phyloP scores from a whole-genome alignment of 2,797 vertebrate species.

The Ispidina lecontei region DNA sequence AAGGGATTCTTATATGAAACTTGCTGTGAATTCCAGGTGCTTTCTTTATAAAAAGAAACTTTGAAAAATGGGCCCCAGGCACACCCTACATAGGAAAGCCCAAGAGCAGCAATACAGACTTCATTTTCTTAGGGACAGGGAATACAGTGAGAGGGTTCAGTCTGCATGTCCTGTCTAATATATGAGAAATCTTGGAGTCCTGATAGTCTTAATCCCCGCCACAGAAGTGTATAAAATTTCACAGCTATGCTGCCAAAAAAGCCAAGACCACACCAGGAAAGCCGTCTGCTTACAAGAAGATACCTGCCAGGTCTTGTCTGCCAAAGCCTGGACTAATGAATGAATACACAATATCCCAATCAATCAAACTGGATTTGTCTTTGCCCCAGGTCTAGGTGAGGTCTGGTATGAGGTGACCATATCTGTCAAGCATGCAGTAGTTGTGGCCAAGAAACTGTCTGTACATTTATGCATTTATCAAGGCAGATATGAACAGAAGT shows the following conservation, averaged over 20 bases:
- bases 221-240: conserved; percentile 86
- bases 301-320: conserved; percentile 87
- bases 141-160: conserved; percentile 6
- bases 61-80: background rate
- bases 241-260: conserved; percentile 83
- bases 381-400: conserved; percentile 82
- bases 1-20: background rate
- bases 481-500: conserved; percentile 72
- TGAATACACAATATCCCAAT: conserved; percentile 83
- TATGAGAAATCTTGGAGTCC: conserved; percentile 74
- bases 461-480: conserved; percentile 76
- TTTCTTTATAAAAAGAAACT: conserved; percentile 18
- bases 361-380: conserved; percentile 83
- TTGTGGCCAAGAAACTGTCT: conserved; percentile 78
- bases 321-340: conserved; percentile 84
- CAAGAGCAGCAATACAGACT: background rate
- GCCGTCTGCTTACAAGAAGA: conserved; percentile 80
- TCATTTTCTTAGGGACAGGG: conserved; percentile 2
- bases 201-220: conserved; percentile 82
- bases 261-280: conserved; percentile 84
- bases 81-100: background rate
- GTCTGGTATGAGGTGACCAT: conserved; percentile 85
- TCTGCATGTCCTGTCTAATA: conserved; percentile 63
- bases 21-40: background rate
- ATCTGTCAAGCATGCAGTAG: conserved; percentile 76